phyloP scores from a whole-genome alignment of 2,797 vertebrate species.

The Chelonia mydas region DNA sequence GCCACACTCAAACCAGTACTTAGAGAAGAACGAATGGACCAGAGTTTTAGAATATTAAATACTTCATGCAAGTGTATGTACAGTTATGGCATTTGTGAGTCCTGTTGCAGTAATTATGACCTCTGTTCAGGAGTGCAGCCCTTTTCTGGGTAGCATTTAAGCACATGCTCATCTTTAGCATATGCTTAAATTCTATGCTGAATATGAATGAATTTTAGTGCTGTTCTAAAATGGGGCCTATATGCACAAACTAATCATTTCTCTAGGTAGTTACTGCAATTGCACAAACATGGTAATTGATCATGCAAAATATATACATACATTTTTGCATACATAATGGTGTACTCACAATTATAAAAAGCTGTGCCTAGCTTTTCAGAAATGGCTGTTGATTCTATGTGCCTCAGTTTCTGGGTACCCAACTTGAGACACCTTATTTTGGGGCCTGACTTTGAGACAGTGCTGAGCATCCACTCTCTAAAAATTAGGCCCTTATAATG shows the following conservation, averaged over 20 bases:
- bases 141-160: neutral
- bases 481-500: neutral
- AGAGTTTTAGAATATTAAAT: too few relatives aligned
- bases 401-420: neutral
- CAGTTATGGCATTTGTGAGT: neutral
- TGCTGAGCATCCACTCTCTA: neutral
- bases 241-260: neutral
- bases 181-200: neutral
- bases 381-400: neutral
- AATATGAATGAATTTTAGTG: neutral
- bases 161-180: neutral
- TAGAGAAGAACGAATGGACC: neutral
- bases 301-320: neutral
- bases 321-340: neutral
- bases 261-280: neutral
- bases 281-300: neutral
- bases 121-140: neutral
- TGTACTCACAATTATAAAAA: neutral
- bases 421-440: neutral
- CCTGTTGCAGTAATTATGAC: neutral
- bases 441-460: neutral
- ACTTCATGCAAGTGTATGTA: neutral
- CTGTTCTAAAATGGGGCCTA: neutral
- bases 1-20: neutral
- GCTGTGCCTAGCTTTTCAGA: neutral